Evolutionary conservation across 1,140 invertebrate species (phyloP), one percentile per base, ranked within the genome.

Genomic region (Heliothis virescens): DNA sequence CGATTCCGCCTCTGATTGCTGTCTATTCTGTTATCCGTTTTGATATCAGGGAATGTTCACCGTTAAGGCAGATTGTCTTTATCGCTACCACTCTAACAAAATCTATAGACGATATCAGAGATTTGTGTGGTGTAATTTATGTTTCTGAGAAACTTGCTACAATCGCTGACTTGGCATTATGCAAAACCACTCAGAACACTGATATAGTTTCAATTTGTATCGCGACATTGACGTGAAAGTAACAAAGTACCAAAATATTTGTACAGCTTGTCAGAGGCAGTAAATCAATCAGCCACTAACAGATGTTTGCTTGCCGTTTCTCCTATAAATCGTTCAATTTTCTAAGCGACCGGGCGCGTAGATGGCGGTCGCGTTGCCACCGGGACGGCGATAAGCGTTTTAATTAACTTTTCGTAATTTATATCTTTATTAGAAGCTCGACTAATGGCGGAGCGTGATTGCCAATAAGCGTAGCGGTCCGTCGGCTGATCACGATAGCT

Each of bases 331-430:
- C 87, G 83, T 86, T 88, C 82, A 85, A 87, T 88, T 87, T 88
- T 85, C 85, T 86, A 81, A 85, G 83, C 79, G 82, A 84, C 81
- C 78, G 79, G 79, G 82, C 75, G 75, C 79, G 52, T 53, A 69
- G 73, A 82, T 82, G 81, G 63, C 77, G 82, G 75, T 78, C 80
- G 79, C 82, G 63, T 84, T 82, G 82, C 79, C 69, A 65, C 69
- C 59, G 48, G 53, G 63, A 89, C 18, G 13, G 50, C 15, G 91
- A 91, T 92, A 92, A 92, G 83, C 85, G 86, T 87, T 92, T 92
- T 94, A 94, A 94, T 94, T 92, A 92, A 92, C 83, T 92, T 92
- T 91, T 90, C 83, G 89, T 92, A 89, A 92, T 91, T 92, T 94
- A 94, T 94, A 92, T 94, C 90, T 94, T 89, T 90, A 94, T 92